Evolutionary conservation across 1,140 invertebrate genomes (phyloP), one percentile per base, ranked within the genome.

Genomic region (Meteorus sp.): DNA sequence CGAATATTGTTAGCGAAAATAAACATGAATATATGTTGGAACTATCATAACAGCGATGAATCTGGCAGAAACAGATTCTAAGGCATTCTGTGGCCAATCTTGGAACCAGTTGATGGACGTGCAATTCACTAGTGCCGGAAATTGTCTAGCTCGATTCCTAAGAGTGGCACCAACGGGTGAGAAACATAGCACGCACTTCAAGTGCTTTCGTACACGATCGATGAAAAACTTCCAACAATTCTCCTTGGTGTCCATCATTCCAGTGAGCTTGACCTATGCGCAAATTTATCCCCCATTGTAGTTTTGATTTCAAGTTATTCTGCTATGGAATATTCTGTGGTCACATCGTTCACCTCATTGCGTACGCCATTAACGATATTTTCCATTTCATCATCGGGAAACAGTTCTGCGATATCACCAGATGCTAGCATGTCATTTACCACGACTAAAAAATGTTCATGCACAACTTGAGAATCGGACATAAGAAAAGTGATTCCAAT

Each of bases 181-280:
- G 76, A 96, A 97, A 72, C 93, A 96, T 1, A 97, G 77, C 11
- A 96, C 87, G n/a, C 70, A 73, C 73, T 91, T 92, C 2, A 92
- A 68, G 66, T 85, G 77, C 41, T 80, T 82, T 53, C 93, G 83
- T 8, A 97, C 93, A 71, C 91, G 86, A 65, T 95, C 91, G 62
- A 98, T 95, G 72, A 96, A 98, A 79, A 93, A 95, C 72, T 88
- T 90, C 95, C 95, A 98, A 71, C 94, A 97, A 70, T 95, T 97
- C 72, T 98, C 95, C 63, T 88, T 85, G 0, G 91, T 91, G 75
- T 97, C 95, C 55, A 87, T 80, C 51, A 94, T 80, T 7, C 94
- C 95, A 2, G 85, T 77, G 47, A 83, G 85, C 83, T 90, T 94
- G 52, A 84, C 82, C 83, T 85, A 53, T n/a, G n/a, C n/a, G n/a